phyloP scores from a whole-genome alignment of 2,797 vertebrate species.

The Hozukius guyotensis region DNA sequence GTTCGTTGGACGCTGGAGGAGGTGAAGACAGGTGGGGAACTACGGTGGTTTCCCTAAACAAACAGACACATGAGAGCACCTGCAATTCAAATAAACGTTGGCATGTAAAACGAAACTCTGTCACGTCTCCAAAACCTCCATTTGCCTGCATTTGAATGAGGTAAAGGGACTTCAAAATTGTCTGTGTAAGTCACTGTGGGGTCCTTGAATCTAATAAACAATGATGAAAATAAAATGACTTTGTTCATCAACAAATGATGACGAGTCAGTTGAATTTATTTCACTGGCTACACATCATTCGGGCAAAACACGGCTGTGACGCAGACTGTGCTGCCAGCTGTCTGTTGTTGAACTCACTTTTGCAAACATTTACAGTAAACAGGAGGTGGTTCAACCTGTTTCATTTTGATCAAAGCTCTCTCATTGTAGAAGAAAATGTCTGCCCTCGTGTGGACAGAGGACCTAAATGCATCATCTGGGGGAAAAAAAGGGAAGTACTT shows the following conservation, averaged over 20 bases:
- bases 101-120: slow-evolving; percentile 36
- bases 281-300: not conserved
- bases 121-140: slow-evolving; percentile 31
- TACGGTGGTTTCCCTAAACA: slow-evolving; percentile 84
- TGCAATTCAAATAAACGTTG: slow-evolving; percentile 68
- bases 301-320: not conserved
- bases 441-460: slow-evolving; percentile 66
- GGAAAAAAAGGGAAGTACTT: slow-evolving; percentile 22
- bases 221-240: not conserved
- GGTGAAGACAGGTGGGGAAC: slow-evolving; percentile 50
- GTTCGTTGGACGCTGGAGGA: slow-evolving; percentile 42
- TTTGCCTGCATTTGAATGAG: slow-evolving; percentile 80
- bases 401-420: not conserved
- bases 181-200: not conserved
- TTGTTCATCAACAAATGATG: not conserved
- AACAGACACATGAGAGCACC: slow-evolving; percentile 69
- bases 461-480: slow-evolving; percentile 2
- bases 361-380: slow-evolving; percentile 65
- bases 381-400: slow-evolving; percentile 49
- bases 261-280: not conserved
- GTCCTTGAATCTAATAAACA: not conserved
- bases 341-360: not conserved
- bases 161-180: not conserved
- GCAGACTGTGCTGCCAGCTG: not conserved
- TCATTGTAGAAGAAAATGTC: slow-evolving; percentile 5